Percentiles rank a stretch among this genome's conserved stretches.
Conservation (phyloP, 2,797 vertebrate species). For the Melanotaenia trifasciata region DNA sequence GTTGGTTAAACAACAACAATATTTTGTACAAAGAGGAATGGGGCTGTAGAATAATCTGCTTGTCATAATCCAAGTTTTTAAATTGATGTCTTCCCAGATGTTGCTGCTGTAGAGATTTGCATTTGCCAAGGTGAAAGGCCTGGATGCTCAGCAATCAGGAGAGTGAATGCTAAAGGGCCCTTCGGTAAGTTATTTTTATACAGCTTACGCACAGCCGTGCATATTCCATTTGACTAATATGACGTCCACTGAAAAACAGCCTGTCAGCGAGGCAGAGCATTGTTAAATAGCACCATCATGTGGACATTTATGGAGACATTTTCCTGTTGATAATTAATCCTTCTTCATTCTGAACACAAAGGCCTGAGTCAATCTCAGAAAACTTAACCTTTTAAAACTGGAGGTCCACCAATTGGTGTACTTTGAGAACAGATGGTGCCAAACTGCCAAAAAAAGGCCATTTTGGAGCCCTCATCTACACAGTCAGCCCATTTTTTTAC, state of each 20-base stretch:
- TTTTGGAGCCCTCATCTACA: no score
- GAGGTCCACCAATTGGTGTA: no score
- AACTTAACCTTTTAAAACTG: no score
- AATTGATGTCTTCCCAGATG: constrained; percentile 62
- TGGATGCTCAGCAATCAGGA: constrained; percentile 50
- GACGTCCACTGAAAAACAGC: constrained; percentile 7
- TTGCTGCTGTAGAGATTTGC: constrained; percentile 55
- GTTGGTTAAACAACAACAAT: constrained; percentile 50
- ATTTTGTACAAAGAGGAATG: constrained; percentile 51
- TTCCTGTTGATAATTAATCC: neutral
- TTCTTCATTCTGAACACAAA: neutral
- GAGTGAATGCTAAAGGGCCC: constrained; percentile 42
- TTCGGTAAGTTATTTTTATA: constrained; percentile 50
- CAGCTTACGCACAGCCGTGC: constrained; percentile 24
- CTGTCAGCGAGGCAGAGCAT: constrained; percentile 10
- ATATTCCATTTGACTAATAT: constrained; percentile 51
- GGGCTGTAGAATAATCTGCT: constrained; percentile 59
- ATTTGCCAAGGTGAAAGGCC: constrained; percentile 66
- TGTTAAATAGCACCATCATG: constrained; percentile 65
- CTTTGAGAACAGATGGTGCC: no score
- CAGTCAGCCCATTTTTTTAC: no score
- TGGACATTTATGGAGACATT: constrained; percentile 20
- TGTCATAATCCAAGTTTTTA: constrained; percentile 66
- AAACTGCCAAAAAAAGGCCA: no score
- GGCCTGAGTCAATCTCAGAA: neutral